Conservation (phyloP, 2,113 vertebrate species). For the Podiceps cristatus region DNA sequence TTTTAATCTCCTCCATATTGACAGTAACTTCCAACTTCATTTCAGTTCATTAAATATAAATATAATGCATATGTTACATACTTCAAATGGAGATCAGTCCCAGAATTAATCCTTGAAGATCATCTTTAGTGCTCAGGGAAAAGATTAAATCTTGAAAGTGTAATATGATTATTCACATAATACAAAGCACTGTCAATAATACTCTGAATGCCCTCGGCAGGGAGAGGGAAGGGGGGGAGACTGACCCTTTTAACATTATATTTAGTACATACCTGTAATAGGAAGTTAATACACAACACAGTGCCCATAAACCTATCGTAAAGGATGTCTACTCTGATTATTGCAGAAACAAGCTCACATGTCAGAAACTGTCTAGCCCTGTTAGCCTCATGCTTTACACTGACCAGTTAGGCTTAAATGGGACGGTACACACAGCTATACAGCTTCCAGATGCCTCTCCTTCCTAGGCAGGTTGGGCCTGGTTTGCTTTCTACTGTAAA, state of each 20-base stretch:
- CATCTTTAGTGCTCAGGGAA: neutral
- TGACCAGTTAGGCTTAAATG: neutral
- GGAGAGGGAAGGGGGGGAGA: neutral
- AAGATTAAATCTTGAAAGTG: neutral
- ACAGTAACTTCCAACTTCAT: neutral
- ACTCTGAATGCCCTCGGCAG: neutral
- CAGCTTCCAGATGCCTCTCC: neutral
- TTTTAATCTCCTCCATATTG: neutral
- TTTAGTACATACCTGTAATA: neutral
- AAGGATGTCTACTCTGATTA: neutral
- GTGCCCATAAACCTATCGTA: neutral
- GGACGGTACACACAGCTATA: neutral
- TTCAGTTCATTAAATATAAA: constrained; percentile 13
- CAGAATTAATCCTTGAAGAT: constrained; percentile 36
- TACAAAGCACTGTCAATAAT: neutral
- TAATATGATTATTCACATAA: neutral
- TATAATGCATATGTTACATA: neutral
- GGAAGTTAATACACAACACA: neutral
- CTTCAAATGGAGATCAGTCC: constrained; percentile 1
- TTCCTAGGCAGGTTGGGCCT: neutral
- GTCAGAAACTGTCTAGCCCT: neutral
- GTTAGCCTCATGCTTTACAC: neutral
- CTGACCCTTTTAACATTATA: neutral
- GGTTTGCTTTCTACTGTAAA: neutral
- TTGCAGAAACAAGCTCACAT: neutral